Conservation (phyloP, 2,113 vertebrate species). For the Pimephales promelas region DNA sequence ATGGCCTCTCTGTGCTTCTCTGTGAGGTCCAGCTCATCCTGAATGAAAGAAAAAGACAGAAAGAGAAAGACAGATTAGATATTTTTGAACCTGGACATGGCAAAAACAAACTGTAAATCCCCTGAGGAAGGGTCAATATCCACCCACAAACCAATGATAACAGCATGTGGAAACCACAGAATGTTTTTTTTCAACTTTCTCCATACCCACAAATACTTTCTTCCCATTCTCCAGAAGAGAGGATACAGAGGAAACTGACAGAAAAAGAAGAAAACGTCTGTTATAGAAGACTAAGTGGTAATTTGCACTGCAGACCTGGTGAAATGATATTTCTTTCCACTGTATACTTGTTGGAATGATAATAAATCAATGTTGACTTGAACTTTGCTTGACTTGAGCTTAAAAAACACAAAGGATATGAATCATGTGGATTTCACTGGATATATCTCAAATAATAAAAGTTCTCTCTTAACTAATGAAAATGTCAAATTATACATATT, state of each 20-base stretch:
- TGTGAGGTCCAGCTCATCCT: conserved; percentile 97
- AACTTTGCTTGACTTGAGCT: background rate
- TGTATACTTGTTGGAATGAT: background rate
- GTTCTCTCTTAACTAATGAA: background rate
- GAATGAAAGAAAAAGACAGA: conserved; percentile 21
- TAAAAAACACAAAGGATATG: background rate
- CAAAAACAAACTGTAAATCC: conserved; percentile 38
- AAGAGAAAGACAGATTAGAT: conserved; percentile 10
- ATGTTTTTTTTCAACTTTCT: conserved; percentile 4
- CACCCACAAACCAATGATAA: conserved; percentile 35
- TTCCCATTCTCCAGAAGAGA: background rate
- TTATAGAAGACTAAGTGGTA: background rate
- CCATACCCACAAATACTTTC: conserved; percentile 19
- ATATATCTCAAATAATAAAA: background rate
- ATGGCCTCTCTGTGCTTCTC: conserved; percentile 98
- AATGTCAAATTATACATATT: background rate
- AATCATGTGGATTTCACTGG: background rate
- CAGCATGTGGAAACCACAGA: conserved; percentile 31
- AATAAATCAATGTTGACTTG: background rate
- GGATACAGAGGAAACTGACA: background rate
- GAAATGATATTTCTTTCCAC: conserved; percentile 14
- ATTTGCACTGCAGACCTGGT: background rate
- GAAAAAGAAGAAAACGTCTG: background rate
- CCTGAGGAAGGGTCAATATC: conserved; percentile 32
- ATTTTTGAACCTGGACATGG: background rate